phyloP scores from a whole-genome alignment of 2,113 vertebrate genomes.

The Python bivittatus region DNA sequence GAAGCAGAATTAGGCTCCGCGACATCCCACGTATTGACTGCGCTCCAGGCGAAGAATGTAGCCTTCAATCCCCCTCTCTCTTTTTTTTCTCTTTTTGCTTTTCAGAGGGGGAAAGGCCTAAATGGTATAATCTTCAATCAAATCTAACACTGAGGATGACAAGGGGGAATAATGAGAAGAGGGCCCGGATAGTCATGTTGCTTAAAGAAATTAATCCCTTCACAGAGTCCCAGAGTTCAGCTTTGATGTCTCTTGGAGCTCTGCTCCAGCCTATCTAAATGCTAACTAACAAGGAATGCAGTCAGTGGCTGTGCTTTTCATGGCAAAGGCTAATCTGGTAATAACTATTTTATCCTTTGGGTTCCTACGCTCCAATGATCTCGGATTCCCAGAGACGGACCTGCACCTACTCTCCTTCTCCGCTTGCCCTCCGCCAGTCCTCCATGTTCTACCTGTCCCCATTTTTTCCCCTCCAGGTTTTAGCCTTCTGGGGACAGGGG shows the following conservation, averaged over 20 bases:
- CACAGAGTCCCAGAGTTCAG: slow-evolving; percentile 73
- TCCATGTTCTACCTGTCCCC: not conserved
- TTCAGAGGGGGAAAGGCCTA: slow-evolving; percentile 77
- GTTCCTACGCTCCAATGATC: not conserved
- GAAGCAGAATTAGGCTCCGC: slow-evolving; percentile 99
- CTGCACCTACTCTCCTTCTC: not conserved
- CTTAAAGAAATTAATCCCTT: slow-evolving; percentile 85
- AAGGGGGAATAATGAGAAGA: slow-evolving; percentile 93
- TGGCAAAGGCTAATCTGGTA: slow-evolving; percentile 81
- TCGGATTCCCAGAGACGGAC: not conserved
- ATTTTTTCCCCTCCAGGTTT: not conserved
- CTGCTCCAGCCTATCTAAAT: slow-evolving; percentile 97
- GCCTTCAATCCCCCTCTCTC: slow-evolving; percentile 62
- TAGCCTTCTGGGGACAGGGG: not conserved
- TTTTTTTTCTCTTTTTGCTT: not conserved
- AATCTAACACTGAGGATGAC: slow-evolving; percentile 89
- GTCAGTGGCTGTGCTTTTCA: slow-evolving; percentile 75
- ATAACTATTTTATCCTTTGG: slow-evolving; percentile 69
- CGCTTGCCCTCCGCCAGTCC: too few species aligned
- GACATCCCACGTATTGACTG: slow-evolving; percentile 77
- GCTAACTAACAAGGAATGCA: slow-evolving; percentile 86
- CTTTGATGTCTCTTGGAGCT: slow-evolving; percentile 87
- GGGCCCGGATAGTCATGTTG: slow-evolving; percentile 86
- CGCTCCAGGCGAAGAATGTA: slow-evolving; percentile 61
- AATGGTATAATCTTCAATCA: slow-evolving; percentile 99